Conservation (phyloP, 2,888 invertebrate species). For the Aleiodes testaceus region DNA sequence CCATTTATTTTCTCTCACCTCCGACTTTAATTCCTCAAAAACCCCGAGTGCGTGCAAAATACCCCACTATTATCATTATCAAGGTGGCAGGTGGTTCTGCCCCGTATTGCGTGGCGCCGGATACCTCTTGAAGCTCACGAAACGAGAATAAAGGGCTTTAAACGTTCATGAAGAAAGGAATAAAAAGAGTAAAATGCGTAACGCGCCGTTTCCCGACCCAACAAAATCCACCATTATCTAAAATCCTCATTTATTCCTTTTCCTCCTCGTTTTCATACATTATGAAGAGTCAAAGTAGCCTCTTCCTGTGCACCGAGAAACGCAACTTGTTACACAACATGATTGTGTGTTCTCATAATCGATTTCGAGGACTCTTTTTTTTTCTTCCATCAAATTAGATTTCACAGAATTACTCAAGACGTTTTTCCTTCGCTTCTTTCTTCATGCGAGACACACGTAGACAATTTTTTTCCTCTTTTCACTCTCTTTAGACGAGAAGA, state of each 20-base stretch:
- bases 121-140: conserved; percentile 55
- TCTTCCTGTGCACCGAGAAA: conserved; percentile 37
- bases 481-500: conserved; percentile 6
- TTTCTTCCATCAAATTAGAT: not conserved
- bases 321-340: not conserved
- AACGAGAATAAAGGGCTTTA: conserved; percentile 14
- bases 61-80: conserved; percentile 46
- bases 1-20: no score
- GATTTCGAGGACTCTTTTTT: conserved; percentile 5
- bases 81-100: conserved; percentile 49
- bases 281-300: conserved; percentile 37
- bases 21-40: no score
- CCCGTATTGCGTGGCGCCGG: conserved; percentile 69
- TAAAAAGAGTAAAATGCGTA: conserved; percentile 27
- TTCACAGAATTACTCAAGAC: conserved; percentile 33
- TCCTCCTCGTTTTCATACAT: conserved; percentile 30
- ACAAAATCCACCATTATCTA: conserved; percentile 60
- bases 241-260: conserved; percentile 34
- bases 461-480: conserved; percentile 18
- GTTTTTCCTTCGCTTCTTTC: not conserved
- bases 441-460: not conserved
- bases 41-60: conserved; percentile 31
- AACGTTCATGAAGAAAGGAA: not conserved
- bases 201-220: conserved; percentile 58
- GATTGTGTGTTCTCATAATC: not conserved